Conservation (phyloP, 2,113 vertebrate genomes). For the Tetrax tetrax region DNA sequence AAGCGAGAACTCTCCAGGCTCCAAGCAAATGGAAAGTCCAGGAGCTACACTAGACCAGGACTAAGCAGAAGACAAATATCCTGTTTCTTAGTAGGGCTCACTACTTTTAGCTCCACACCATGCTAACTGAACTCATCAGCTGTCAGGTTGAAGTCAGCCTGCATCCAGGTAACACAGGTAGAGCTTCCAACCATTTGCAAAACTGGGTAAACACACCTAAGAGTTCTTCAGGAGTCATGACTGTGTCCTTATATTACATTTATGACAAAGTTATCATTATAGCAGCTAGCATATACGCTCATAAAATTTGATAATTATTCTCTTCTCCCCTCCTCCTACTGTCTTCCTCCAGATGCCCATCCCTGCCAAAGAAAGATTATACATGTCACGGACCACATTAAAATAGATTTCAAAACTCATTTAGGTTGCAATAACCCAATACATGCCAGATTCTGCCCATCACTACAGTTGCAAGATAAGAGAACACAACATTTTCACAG, state of each 20-base stretch:
- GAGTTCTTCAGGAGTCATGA: neutral
- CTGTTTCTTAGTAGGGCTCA: neutral
- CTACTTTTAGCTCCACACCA: neutral
- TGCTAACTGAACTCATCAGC: neutral
- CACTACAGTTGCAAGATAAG: neutral
- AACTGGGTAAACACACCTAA: neutral
- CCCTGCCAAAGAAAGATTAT: neutral
- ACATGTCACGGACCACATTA: neutral
- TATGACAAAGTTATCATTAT: neutral
- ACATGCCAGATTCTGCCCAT: neutral
- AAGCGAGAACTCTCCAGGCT: neutral
- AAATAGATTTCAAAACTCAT: neutral
- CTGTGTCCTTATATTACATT: neutral
- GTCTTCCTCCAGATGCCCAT: neutral
- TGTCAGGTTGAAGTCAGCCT: neutral
- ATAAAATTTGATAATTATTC: neutral
- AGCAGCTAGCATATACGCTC: neutral
- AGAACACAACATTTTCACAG: constrained; percentile 48
- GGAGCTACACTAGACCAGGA: neutral
- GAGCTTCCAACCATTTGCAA: neutral
- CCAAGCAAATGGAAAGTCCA: neutral
- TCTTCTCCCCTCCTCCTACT: neutral
- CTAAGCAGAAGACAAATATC: neutral
- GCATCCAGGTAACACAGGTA: neutral
- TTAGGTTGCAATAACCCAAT: neutral